Conservation (phyloP, 2,888 invertebrate species). For the Drosophila kuntzei region DNA sequence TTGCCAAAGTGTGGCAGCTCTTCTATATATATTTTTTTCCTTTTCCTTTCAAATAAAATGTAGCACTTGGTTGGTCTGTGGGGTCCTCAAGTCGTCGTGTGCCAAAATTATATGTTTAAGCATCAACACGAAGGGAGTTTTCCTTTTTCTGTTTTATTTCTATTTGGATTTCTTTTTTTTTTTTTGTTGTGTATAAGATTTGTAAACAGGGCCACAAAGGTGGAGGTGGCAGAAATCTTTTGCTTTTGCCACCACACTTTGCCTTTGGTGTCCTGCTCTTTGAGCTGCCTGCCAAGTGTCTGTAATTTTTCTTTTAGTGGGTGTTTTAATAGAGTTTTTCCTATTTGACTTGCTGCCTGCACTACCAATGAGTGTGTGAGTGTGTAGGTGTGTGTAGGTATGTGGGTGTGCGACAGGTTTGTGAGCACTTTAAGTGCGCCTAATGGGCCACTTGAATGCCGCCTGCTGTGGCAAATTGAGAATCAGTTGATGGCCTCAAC, state of each 20-base stretch:
- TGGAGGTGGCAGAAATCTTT: slow-evolving; percentile 41
- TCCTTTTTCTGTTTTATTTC: slow-evolving; percentile 11
- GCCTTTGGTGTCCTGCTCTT: slow-evolving; percentile 51
- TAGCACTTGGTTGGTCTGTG: slow-evolving; percentile 3
- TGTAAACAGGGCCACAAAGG: slow-evolving; percentile 45
- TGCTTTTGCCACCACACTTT: slow-evolving; percentile 33
- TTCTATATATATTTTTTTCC: slow-evolving; percentile 20
- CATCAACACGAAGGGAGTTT: slow-evolving; percentile 51
- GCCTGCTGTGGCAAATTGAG: slow-evolving; percentile 54
- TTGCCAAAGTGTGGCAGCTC: slow-evolving; percentile 71
- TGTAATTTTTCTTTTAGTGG: slow-evolving; percentile 72
- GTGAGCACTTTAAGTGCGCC: slow-evolving; percentile 72
- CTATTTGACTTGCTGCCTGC: slow-evolving; percentile 32
- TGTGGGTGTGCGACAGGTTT: slow-evolving; percentile 17
- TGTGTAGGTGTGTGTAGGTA: slow-evolving; percentile 14
- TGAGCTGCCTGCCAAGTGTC: slow-evolving; percentile 75
- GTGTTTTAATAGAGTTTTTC: slow-evolving; percentile 72
- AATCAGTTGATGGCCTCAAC: slow-evolving; percentile 44
- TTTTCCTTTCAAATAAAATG: neutral
- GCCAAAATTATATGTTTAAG: slow-evolving; percentile 78
- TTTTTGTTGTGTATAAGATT: slow-evolving; percentile 61
- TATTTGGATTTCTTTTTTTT: no score
- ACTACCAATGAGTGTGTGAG: neutral
- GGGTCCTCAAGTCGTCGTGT: slow-evolving; percentile 58
- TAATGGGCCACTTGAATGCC: slow-evolving; percentile 66